Evolutionary conservation across 2,888 invertebrate species (phyloP), one percentile per base, ranked within the genome.

Genomic region (Drosophila robusta): DNA sequence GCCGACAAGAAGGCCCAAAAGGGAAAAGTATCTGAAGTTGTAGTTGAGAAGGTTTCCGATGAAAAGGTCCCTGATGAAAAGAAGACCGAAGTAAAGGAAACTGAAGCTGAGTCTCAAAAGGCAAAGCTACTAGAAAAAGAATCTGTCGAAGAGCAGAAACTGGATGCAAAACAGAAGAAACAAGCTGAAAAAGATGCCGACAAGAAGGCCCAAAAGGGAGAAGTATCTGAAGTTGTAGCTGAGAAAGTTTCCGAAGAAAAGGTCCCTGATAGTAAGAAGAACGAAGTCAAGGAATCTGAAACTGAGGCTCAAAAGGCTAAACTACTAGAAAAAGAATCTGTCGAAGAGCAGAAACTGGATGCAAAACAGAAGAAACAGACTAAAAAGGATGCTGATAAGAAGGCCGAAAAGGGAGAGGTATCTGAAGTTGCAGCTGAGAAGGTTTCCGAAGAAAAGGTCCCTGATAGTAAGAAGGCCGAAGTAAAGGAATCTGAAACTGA

Each of bases 321-420:
- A 11, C 9, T 47, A 2, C 60, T 65, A 2, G 63, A 70, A 36
- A 51, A 51, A 11, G 4, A 61, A 57, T 18, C 16, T 1, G 8
- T 49, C 1, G 52, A 54, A 9, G 47, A 63, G 12, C 26, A 71
- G 4, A 41, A 44, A 18, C 26, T 63, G 3, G 60, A 56, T 12
- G 18, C 54, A n/a, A 56, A 73, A 34, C 70, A 77, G 42, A 62
- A 49, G 9, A 63, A 50, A 34, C 45, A n/a, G 41, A 9, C 26
- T 26, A 8, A 8, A 26, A 26, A 26, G 26, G 26, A 26, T 26
- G 6, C 26, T 7, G 26, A 26, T 7, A 26, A 26, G 26, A 26
- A 26, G 26, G 7, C 7, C 7, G 7, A 26, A 26, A 26, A 26
- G 26, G 26, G 26, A 26, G 26, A 26, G 7, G 26, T 26, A 26